phyloP scores from a whole-genome alignment of 2,888 invertebrate species.

The Toxonevra muliebris region DNA sequence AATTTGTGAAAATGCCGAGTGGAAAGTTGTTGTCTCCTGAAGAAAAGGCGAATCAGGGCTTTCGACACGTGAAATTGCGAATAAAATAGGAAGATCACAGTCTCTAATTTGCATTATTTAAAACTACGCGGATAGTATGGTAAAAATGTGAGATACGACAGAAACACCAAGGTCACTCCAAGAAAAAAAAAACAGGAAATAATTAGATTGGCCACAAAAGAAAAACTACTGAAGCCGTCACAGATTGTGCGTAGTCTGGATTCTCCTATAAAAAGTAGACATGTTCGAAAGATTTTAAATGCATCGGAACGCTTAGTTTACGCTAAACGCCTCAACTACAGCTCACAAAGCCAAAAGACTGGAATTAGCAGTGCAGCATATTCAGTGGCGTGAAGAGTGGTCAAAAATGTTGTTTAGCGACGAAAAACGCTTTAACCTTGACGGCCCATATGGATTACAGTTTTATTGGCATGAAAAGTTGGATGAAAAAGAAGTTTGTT shows the following conservation, averaged over 20 bases:
- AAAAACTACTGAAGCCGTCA: too few species aligned
- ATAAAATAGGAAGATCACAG: not conserved
- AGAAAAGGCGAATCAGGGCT: not conserved
- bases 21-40: too few species aligned
- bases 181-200: too few species aligned
- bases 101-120: not conserved
- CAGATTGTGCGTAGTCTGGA: not conserved
- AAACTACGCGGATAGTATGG: too few species aligned
- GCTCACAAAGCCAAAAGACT: not conserved
- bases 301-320: too few species aligned
- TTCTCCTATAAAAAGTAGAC: not conserved
- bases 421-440: not conserved
- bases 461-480: not conserved
- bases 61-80: not conserved
- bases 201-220: too few species aligned
- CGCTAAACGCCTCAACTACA: not conserved
- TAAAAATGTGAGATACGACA: too few species aligned
- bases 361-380: not conserved
- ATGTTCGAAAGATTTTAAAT: too few species aligned
- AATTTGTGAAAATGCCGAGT: too few species aligned
- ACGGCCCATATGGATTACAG: not conserved
- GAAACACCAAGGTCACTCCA: too few species aligned
- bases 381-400: not conserved
- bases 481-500: too few species aligned
- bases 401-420: not conserved